Evolutionary conservation across 1,140 invertebrate genomes (phyloP).

Genomic region (Ceratosolen solmsi): DNA sequence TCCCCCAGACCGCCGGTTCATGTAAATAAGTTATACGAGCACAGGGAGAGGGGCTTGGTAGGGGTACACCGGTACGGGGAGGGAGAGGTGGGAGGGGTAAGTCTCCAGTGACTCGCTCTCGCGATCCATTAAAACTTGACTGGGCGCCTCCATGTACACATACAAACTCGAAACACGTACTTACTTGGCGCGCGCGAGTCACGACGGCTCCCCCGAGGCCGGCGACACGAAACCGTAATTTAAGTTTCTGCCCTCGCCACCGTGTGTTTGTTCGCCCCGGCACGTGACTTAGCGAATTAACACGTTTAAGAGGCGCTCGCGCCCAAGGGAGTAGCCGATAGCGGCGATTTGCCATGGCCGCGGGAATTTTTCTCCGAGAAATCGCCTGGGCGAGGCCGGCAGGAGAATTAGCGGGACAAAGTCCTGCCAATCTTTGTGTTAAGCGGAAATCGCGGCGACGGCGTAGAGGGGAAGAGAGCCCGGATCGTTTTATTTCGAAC

Average conservation of each 20-base stretch:
- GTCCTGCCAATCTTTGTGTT: too few relatives aligned
- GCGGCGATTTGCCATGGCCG: neutral
- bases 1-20: neutral
- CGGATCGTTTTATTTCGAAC: too few relatives aligned
- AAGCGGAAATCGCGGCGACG: too few relatives aligned
- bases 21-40: slow-evolving; percentile 51
- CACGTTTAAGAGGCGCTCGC: slow-evolving; percentile 56
- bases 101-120: slow-evolving; percentile 46
- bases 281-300: slow-evolving; percentile 67
- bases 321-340: neutral
- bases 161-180: slow-evolving; percentile 50
- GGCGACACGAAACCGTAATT: slow-evolving; percentile 67
- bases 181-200: slow-evolving; percentile 30
- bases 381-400: neutral
- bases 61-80: neutral
- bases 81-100: neutral
- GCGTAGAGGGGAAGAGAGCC: too few relatives aligned
- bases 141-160: slow-evolving; percentile 36
- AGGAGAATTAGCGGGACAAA: neutral
- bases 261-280: slow-evolving; percentile 45
- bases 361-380: neutral
- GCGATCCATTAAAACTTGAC: slow-evolving; percentile 64
- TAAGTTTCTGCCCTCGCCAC: slow-evolving; percentile 61
- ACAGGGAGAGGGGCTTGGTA: neutral
- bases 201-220: slow-evolving; percentile 51